Evolutionary conservation across 2,888 invertebrate species (phyloP).

Genomic region (Drosophila prostipennis): DNA sequence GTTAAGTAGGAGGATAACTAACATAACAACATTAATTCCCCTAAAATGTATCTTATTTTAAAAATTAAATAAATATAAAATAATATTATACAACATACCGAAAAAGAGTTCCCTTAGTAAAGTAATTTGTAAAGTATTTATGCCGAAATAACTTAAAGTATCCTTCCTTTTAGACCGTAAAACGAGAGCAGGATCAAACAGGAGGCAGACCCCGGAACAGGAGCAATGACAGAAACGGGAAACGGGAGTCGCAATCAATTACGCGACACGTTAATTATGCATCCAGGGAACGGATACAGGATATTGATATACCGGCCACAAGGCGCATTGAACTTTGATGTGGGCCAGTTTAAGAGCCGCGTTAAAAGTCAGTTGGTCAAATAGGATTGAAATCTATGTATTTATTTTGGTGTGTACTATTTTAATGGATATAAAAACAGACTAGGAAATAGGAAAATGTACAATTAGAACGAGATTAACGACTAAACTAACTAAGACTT

Average conservation of each 20-base stretch:
- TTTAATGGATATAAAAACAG: conserved; percentile 37
- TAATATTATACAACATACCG: too few relatives aligned
- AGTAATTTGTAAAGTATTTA: too few relatives aligned
- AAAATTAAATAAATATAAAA: too few relatives aligned
- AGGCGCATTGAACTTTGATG: conserved; percentile 69
- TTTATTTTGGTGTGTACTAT: conserved; percentile 10
- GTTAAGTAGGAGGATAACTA: too few relatives aligned
- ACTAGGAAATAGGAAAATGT: conserved; percentile 20
- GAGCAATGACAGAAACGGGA: conserved; percentile 5
- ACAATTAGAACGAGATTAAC: conserved; percentile 37
- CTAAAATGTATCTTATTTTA: too few relatives aligned
- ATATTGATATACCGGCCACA: conserved; percentile 4
- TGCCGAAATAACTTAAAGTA: neutral
- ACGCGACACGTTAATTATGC: conserved; percentile 60
- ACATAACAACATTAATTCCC: too few relatives aligned
- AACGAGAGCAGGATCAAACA: conserved; percentile 9
- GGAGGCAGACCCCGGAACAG: neutral
- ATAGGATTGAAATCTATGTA: conserved; percentile 6
- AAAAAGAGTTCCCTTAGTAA: too few relatives aligned
- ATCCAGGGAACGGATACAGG: conserved; percentile 46
- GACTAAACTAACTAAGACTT: conserved; percentile 26
- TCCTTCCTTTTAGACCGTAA: too few relatives aligned
- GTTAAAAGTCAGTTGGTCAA: conserved; percentile 36
- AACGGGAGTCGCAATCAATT: conserved; percentile 35
- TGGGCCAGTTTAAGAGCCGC: conserved; percentile 15